Evolutionary conservation across 2,797 vertebrate genomes (phyloP).

Genomic region (Anguilla marmorata): DNA sequence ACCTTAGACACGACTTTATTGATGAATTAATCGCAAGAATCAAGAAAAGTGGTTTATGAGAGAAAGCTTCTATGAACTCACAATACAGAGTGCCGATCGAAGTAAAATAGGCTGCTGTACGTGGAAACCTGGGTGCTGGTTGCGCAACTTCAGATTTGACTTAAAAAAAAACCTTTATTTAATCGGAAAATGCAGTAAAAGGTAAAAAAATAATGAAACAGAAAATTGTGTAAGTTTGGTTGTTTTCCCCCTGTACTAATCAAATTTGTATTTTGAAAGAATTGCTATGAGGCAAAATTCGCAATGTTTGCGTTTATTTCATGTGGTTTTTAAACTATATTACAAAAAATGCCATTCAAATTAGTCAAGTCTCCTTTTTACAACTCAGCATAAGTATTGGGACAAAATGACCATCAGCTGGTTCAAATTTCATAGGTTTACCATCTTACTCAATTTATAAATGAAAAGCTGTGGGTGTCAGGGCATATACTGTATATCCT

Average conservation of each 20-base stretch:
- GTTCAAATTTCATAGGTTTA: too few species aligned
- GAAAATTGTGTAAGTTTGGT: background rate
- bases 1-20: background rate
- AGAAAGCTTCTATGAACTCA: background rate
- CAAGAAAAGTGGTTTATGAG: background rate
- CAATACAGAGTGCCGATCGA: background rate
- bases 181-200: background rate
- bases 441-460: background rate
- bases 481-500: background rate
- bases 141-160: background rate
- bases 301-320: too few species aligned
- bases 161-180: background rate
- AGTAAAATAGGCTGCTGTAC: background rate
- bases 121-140: background rate
- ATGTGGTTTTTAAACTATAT: too few species aligned
- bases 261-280: too few species aligned
- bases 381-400: too few species aligned
- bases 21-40: background rate
- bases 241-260: background rate
- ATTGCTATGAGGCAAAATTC: too few species aligned
- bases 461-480: background rate
- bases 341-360: too few species aligned
- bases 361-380: too few species aligned
- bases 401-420: too few species aligned
- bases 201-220: background rate